phyloP scores from a whole-genome alignment of 2,888 invertebrate species.

The Watsonalla cultraria region DNA sequence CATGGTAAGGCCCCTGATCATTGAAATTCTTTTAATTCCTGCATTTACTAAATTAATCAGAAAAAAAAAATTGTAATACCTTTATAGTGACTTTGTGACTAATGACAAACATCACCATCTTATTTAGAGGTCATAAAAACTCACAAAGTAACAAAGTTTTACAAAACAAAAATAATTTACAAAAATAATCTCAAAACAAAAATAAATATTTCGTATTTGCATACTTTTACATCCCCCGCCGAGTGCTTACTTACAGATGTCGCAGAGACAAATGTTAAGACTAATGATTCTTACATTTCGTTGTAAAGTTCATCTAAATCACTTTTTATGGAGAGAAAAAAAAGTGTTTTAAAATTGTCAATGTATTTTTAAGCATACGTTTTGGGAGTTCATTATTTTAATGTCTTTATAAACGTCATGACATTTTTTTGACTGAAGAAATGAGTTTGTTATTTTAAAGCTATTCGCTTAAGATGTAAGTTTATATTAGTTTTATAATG shows the following conservation, averaged over 20 bases:
- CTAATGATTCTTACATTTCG: slow-evolving; percentile 36
- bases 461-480: too few relatives aligned
- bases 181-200: too few relatives aligned
- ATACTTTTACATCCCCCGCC: slow-evolving; percentile 4
- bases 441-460: background rate
- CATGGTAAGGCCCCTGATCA: too few relatives aligned
- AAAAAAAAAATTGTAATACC: too few relatives aligned
- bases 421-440: background rate
- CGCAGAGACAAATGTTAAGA: slow-evolving; percentile 32
- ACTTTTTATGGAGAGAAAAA: slow-evolving; percentile 39
- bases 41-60: too few relatives aligned
- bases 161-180: too few relatives aligned
- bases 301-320: slow-evolving; percentile 35
- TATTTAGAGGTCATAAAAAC: too few relatives aligned
- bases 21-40: too few relatives aligned
- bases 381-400: background rate
- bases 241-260: slow-evolving; percentile 33
- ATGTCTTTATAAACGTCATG: slow-evolving; percentile 1
- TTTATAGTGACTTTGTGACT: too few relatives aligned
- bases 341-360: slow-evolving; percentile 5
- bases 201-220: slow-evolving; percentile 6
- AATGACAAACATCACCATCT: too few relatives aligned
- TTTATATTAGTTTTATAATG: too few relatives aligned
- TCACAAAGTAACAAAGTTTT: too few relatives aligned
- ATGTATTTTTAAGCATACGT: background rate